Conservation (phyloP, 2,888 invertebrate species). For the Drosophila koepferae region DNA sequence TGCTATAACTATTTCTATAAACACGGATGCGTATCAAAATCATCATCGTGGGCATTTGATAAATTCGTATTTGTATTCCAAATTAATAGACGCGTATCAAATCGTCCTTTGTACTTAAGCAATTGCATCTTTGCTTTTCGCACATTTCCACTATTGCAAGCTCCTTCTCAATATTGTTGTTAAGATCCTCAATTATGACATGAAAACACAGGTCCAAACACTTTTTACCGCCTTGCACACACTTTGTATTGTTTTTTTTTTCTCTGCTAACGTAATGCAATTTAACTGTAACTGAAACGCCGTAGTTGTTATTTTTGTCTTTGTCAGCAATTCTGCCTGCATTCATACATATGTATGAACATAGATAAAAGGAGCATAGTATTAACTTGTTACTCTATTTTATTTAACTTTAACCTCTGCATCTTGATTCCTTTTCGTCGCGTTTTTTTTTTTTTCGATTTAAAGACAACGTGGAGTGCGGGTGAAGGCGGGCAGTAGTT, state of each 20-base stretch:
- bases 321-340: conserved; percentile 19
- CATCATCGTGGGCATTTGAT: conserved; percentile 41
- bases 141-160: conserved; percentile 31
- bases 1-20: conserved; percentile 41
- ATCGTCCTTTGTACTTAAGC: conserved; percentile 61
- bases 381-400: conserved; percentile 37
- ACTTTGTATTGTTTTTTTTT: conserved; percentile 43
- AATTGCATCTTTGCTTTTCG: conserved; percentile 64
- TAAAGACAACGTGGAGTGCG: conserved; percentile 54
- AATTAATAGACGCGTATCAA: conserved; percentile 36
- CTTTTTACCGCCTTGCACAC: conserved; percentile 38
- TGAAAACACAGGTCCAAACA: conserved; percentile 34
- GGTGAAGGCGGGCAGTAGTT: conserved; percentile 43
- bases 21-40: conserved; percentile 43
- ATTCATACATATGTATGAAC: conserved; percentile 6
- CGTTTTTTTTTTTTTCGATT: conserved; percentile 24
- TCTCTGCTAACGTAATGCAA: conserved; percentile 36
- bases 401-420: conserved; percentile 53
- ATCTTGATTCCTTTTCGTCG: conserved; percentile 55
- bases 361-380: conserved; percentile 17
- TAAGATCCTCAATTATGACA: conserved; percentile 46
- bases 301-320: conserved; percentile 38
- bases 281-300: conserved; percentile 20
- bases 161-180: conserved; percentile 3
- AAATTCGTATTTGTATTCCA: conserved; percentile 41